Percentiles rank a stretch among this genome's conserved stretches.
These are phyloP conservation scores for Enchytraeus crypticus DNA, from an alignment of 2,888 invertebrate species.

Conservation along the genomic window DNA sequence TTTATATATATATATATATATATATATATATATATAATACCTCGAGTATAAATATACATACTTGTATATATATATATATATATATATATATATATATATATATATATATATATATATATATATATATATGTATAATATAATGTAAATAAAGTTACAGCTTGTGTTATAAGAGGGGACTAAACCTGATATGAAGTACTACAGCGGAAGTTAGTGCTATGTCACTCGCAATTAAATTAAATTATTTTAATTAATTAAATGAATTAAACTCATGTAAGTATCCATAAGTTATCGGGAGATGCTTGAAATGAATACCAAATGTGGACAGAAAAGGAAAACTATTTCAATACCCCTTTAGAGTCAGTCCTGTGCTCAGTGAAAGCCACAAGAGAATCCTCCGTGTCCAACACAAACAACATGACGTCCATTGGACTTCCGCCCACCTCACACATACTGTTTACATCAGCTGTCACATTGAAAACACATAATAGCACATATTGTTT, in stretches of 20 bases:
- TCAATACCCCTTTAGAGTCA: conserved; percentile 34
- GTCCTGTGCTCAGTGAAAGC: conserved; percentile 37
- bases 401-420: conserved; percentile 37
- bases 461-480: not conserved
- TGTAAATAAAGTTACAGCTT: too few relatives aligned
- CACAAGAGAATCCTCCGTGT: conserved; percentile 31
- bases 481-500: not conserved
- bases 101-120: not conserved
- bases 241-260: too few relatives aligned
- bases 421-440: conserved; percentile 29
- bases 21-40: not conserved
- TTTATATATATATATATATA: not conserved
- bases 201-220: too few relatives aligned
- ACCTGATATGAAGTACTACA: too few relatives aligned
- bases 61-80: not conserved
- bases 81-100: not conserved
- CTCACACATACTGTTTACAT: conserved; percentile 16
- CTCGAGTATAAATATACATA: not conserved
- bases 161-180: too few relatives aligned
- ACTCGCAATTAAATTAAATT: too few relatives aligned
- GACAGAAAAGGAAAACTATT: too few relatives aligned
- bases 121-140: not conserved
- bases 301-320: too few relatives aligned
- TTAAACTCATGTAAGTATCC: too few relatives aligned
- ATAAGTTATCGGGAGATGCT: too few relatives aligned